These are phyloP conservation scores for Scylla paramamosain DNA, from an alignment of 1,140 invertebrate species.

Conservation along the genomic window DNA sequence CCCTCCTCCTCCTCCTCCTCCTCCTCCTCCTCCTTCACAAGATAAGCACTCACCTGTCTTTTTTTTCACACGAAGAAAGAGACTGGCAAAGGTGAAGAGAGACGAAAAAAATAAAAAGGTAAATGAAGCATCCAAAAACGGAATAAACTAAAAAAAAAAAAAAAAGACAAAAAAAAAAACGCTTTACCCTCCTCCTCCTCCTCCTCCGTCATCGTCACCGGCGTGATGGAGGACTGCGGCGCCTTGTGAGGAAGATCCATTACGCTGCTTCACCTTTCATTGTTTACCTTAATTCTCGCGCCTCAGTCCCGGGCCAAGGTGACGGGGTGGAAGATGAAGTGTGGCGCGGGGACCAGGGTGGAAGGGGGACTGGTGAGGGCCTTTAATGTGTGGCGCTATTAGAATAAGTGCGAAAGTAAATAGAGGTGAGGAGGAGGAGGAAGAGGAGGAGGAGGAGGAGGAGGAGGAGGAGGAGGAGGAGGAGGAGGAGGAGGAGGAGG, in stretches of 20 bases:
- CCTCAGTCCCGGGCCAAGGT: too few species aligned
- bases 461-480: constrained; percentile 9
- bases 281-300: neutral
- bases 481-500: constrained; percentile 6
- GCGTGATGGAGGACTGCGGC: neutral
- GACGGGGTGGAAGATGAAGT: too few species aligned
- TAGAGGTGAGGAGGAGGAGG: neutral
- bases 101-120: too few species aligned
- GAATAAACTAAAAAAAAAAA: too few species aligned
- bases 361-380: neutral
- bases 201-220: too few species aligned
- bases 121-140: too few species aligned
- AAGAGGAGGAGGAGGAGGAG: neutral
- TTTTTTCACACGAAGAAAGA: neutral
- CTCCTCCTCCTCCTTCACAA: neutral
- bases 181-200: too few species aligned
- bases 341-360: neutral
- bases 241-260: constrained; percentile 21
- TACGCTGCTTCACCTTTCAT: neutral
- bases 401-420: neutral
- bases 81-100: too few species aligned
- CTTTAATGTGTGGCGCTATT: neutral
- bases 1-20: neutral
- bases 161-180: too few species aligned
- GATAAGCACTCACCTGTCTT: neutral